Base-by-base conservation (phyloP, 2,113 vertebrate species). In the Alligator mississippiensis region DNA sequence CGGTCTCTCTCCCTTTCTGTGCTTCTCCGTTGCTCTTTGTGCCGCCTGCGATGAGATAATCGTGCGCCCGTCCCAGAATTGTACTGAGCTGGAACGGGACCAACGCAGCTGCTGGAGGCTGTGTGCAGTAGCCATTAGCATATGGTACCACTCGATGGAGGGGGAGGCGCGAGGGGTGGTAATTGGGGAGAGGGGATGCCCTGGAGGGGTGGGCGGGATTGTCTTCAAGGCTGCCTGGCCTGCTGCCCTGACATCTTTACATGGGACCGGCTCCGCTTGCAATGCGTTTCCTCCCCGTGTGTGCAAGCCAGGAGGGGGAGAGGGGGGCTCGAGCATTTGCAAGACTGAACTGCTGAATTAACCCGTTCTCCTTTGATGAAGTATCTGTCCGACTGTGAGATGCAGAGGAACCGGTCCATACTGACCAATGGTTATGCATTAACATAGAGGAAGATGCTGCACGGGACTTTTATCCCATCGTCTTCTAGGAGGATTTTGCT, bases 11-110 rank as follows among this genome's bases (percentile, higher is more conserved):
- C 60, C 80, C 77, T 77, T 54, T 88, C 34, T 2, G 19, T 27
- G 64, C 60, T 27, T 22, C 8, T 86, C 38, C 11, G 9, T 70
- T 59, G 62, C 57, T 70, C 28, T 66, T 72, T 70, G 77, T 87
- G 92, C 63, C 62, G 54, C 81, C 77, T 85, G 92, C 70, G n/a
- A 77, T 80, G 66, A 82, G 28, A 63, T 86, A 87, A 91, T 79
- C 79, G 77, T 57, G 38, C 16, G 24, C 19, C 72, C 34, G 30
- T 68, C 78, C 79, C 60, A 60, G 57, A 68, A 86, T 82, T 78
- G 83, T 80, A 61, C 9, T 74, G 57, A 25, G 27, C 63, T 88
- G 85, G 84, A 87, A 64, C 60, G 25, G 16, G 68, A 3, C 76
- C 92, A 79, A 4, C 25, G 64, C 89, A 94, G 86, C 78, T 89